Evolutionary conservation across 2,113 vertebrate genomes (phyloP).

Genomic region (Redunca redunca): DNA sequence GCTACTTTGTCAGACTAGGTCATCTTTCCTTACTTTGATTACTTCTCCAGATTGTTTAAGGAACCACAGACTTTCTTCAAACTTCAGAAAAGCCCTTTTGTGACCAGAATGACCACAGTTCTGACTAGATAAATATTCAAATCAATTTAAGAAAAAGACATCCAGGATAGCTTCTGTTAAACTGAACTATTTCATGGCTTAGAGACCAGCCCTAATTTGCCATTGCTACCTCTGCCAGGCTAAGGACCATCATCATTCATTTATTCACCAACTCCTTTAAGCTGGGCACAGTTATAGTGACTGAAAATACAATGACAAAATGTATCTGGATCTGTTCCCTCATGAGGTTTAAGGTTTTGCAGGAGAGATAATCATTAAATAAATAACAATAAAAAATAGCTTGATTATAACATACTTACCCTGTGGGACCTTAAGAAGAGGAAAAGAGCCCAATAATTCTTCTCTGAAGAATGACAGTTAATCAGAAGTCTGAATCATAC

Average conservation of each 20-base stretch:
- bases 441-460: neutral
- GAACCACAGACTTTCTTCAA: neutral
- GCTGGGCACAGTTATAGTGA: neutral
- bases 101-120: neutral
- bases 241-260: neutral
- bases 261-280: neutral
- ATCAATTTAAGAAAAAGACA: neutral
- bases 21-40: neutral
- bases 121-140: neutral
- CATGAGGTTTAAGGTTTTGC: neutral
- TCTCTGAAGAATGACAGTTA: neutral
- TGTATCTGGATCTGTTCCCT: neutral
- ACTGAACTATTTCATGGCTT: neutral
- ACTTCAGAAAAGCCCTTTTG: neutral
- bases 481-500: neutral
- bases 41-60: neutral
- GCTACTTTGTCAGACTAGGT: neutral
- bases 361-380: neutral
- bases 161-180: neutral
- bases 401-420: neutral
- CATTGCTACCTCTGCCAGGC: neutral
- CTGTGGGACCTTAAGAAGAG: neutral
- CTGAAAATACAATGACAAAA: neutral
- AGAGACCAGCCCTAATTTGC: neutral
- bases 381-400: neutral